phyloP scores from a whole-genome alignment of 1,140 invertebrate genomes.

The Leptopilina clavipes region DNA sequence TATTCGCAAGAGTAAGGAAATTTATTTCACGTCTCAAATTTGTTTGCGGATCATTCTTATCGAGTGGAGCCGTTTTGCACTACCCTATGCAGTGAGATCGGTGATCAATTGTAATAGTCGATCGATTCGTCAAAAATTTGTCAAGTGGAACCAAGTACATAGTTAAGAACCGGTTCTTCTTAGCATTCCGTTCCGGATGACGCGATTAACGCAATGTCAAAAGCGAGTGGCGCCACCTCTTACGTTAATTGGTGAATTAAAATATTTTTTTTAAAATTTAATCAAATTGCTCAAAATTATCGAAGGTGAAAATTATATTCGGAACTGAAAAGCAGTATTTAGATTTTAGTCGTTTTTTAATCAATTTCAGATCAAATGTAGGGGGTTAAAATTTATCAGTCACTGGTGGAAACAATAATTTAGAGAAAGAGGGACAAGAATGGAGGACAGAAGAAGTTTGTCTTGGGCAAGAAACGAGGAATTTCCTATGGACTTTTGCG shows the following conservation, averaged over 20 bases:
- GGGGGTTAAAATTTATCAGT: background rate
- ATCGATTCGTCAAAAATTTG: slow-evolving; percentile 61
- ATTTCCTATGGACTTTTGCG: slow-evolving; percentile 49
- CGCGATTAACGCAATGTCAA: slow-evolving; percentile 49
- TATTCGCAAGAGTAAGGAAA: too few species aligned
- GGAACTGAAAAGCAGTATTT: too few species aligned
- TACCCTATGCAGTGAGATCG: background rate
- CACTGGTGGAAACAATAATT: slow-evolving; percentile 31
- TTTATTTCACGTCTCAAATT: too few species aligned
- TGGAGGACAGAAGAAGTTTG: slow-evolving; percentile 38
- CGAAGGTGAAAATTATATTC: too few species aligned
- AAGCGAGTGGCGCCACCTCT: slow-evolving; percentile 53
- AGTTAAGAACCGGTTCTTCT: slow-evolving; percentile 63
- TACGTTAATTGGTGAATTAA: slow-evolving; percentile 58
- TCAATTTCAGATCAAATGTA: background rate
- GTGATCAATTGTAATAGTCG: background rate
- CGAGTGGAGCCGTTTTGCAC: background rate
- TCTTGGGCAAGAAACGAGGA: slow-evolving; percentile 57
- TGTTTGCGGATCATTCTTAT: too few species aligned
- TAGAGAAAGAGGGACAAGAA: slow-evolving; percentile 45
- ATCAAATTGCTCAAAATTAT: too few species aligned
- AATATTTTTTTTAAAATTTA: too few species aligned
- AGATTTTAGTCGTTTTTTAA: slow-evolving; percentile 31
- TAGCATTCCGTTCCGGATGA: slow-evolving; percentile 62
- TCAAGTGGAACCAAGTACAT: slow-evolving; percentile 48